Base-by-base conservation (phyloP, 2,113 vertebrate species). In the Hemibagrus wyckioides region DNA sequence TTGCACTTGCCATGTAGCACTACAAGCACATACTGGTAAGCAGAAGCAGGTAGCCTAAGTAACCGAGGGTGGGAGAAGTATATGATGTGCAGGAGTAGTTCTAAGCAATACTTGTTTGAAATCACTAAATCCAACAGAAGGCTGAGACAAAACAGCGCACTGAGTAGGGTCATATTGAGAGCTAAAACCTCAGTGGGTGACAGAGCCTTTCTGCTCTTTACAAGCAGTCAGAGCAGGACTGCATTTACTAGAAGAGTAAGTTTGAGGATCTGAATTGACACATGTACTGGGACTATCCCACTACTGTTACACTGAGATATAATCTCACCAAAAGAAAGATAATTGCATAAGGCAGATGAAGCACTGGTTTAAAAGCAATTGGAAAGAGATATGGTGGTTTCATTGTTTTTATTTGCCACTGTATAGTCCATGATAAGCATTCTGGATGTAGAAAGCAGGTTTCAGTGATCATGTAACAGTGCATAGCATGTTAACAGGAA, bases 131-230 rank as follows among this genome's bases (percentile, higher is more conserved):
- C 82, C 13, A 91, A 11, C 17, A 91, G 90, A 41, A 92, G 80
- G 36, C 80, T 36, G 52, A 92, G 80, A 28, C 89, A 89, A 71
- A 83, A 90, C 19, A 92, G 86, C 13, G 89, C 0, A 79, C 90
- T 80, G 54, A 93, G 23, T 6, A 89, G 0, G 7, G 90, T 81
- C 4, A 93, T 79, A 82, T 90, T 92, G 15, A 93, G 75, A 9
- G 89, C 90, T 56, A 93, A 73, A 30, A 93, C 80, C 39, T 93
- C 89, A 5, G 91, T 92, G 3, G 91, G 76, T 1, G 91, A 89
- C 67, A 90, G 52, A 23, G 65, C 41, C 14, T 56, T 86, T 69
- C 57, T 86, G 39, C 83, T 80, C 39, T 36, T 85, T 67, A 91
- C 19, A 69, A 94, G 88, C 77, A 92, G 41, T 89, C 88, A 91